Conservation (phyloP, 2,888 invertebrate species). For the Parasteatoda lunata region DNA sequence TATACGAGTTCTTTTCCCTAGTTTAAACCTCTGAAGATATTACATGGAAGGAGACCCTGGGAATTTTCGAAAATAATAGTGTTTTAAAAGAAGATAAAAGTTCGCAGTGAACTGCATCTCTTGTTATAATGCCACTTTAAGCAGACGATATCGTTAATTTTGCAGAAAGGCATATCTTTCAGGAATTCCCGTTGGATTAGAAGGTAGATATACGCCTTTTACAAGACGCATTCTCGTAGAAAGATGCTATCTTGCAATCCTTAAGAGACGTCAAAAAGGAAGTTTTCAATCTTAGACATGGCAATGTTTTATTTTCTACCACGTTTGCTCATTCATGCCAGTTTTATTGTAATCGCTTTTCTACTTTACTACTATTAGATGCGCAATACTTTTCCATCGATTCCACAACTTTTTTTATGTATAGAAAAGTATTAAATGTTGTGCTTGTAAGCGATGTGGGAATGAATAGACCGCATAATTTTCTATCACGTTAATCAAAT, state of each 20-base stretch:
- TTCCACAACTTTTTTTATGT: no score
- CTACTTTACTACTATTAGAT: no score
- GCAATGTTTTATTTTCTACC: background rate
- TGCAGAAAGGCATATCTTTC: constrained; percentile 8
- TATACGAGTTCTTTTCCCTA: background rate
- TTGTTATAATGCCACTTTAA: background rate
- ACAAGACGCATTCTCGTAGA: background rate
- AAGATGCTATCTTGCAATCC: constrained; percentile 2
- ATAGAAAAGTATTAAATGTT: no score
- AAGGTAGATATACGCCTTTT: background rate
- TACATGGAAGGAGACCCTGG: background rate
- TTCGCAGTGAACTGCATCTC: background rate
- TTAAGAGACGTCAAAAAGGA: background rate
- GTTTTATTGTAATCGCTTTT: no score
- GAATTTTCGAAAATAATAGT: background rate
- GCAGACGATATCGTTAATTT: constrained; percentile 7
- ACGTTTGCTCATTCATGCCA: no score
- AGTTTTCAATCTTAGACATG: background rate
- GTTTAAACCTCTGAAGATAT: background rate
- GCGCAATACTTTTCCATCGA: no score
- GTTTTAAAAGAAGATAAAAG: background rate
- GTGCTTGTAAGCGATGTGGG: no score
- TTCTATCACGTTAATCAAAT: no score
- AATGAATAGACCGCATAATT: no score
- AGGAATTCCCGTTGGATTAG: constrained; percentile 3